Evolutionary conservation across 2,113 vertebrate genomes (phyloP).

Genomic region (human (Homo sapiens)): GRCh38 chr3:37332501-37333000

Average conservation of each 20-base stretch:
- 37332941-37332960: background rate
- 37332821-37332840: background rate
- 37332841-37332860: background rate
- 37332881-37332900: background rate
- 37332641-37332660: background rate
- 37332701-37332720: background rate
- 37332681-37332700: background rate
- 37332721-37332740: background rate
- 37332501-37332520: no score
- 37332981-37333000: background rate
- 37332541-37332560: conserved; percentile 5
- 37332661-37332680: background rate
- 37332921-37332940: background rate
- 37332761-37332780: background rate
- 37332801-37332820: background rate
- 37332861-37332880: background rate
- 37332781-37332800: background rate
- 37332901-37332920: background rate
- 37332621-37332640: background rate
- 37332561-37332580: background rate
- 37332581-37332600: background rate
- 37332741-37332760: background rate
- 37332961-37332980: background rate
- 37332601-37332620: background rate
- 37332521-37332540: no score